Evolutionary conservation across 2,113 vertebrate species (phyloP).

Genomic region (Furnarius figulus): DNA sequence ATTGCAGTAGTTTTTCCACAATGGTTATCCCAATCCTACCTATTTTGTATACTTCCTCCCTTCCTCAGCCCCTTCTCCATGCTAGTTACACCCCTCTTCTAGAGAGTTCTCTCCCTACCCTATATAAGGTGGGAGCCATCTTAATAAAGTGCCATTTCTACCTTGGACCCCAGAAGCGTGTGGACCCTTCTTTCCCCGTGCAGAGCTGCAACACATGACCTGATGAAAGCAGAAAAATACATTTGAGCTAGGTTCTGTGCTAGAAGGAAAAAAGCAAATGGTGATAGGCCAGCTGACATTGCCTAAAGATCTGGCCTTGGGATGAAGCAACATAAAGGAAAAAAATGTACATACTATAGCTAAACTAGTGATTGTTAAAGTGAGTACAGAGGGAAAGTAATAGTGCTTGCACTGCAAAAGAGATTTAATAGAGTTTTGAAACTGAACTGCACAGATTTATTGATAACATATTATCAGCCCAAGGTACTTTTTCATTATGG

Average conservation of each 20-base stretch:
- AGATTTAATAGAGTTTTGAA: slow-evolving; percentile 51
- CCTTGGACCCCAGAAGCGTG: too few species aligned
- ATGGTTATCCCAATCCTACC: too few species aligned
- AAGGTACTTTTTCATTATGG: not conserved
- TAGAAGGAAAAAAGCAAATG: not conserved
- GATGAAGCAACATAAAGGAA: not conserved
- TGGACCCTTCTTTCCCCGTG: too few species aligned
- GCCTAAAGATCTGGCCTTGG: not conserved
- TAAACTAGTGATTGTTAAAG: not conserved
- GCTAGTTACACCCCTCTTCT: too few species aligned
- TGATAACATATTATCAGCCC: slow-evolving; percentile 48
- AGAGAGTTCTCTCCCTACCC: too few species aligned
- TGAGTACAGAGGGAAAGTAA: not conserved
- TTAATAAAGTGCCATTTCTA: too few species aligned
- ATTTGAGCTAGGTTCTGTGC: not conserved
- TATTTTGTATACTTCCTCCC: too few species aligned
- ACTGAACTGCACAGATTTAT: slow-evolving; percentile 22
- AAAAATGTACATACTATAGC: not conserved
- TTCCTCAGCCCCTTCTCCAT: too few species aligned
- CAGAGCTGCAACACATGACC: not conserved
- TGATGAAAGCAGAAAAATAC: not conserved
- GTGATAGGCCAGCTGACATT: not conserved
- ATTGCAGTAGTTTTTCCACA: too few species aligned
- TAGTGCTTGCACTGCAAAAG: not conserved
- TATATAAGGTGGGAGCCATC: too few species aligned